phyloP scores from a whole-genome alignment of 2,888 invertebrate species.

The Torymus auratus region DNA sequence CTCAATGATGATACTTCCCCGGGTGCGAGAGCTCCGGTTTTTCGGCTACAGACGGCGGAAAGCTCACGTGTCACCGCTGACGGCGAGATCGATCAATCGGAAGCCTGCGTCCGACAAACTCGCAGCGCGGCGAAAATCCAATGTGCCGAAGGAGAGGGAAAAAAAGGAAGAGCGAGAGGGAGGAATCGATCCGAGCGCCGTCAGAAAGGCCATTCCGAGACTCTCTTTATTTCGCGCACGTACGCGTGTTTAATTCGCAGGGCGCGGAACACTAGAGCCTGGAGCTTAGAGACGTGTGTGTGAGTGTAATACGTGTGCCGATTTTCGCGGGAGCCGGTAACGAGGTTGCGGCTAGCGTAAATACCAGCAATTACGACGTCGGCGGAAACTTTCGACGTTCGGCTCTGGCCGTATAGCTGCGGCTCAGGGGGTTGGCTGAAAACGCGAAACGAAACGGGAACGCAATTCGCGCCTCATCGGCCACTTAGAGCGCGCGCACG shows the following conservation, averaged over 20 bases:
- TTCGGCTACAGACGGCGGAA: too few species aligned
- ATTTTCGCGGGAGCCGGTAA: constrained; percentile 37
- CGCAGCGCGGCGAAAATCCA: too few species aligned
- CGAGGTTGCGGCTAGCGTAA: constrained; percentile 53
- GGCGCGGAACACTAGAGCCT: not conserved
- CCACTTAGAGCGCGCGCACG: constrained; percentile 3
- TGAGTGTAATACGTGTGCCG: constrained; percentile 1
- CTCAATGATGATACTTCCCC: too few species aligned
- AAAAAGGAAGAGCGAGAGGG: too few species aligned
- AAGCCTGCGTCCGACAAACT: too few species aligned
- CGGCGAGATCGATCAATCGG: too few species aligned
- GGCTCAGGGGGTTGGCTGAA: not conserved
- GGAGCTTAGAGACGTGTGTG: not conserved
- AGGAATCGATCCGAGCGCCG: too few species aligned
- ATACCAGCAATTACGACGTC: constrained; percentile 51
- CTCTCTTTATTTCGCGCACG: constrained; percentile 53
- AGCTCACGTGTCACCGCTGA: too few species aligned
- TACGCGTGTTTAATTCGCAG: constrained; percentile 48
- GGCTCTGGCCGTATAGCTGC: not conserved
- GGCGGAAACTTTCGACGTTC: constrained; percentile 33
- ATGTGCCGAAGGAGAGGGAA: too few species aligned
- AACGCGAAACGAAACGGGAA: not conserved
- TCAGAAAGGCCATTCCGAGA: too few species aligned
- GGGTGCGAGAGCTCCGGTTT: too few species aligned
- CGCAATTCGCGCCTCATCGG: constrained; percentile 42